phyloP scores from a whole-genome alignment of 2,888 invertebrate species.

The Diloba caeruleocephala region DNA sequence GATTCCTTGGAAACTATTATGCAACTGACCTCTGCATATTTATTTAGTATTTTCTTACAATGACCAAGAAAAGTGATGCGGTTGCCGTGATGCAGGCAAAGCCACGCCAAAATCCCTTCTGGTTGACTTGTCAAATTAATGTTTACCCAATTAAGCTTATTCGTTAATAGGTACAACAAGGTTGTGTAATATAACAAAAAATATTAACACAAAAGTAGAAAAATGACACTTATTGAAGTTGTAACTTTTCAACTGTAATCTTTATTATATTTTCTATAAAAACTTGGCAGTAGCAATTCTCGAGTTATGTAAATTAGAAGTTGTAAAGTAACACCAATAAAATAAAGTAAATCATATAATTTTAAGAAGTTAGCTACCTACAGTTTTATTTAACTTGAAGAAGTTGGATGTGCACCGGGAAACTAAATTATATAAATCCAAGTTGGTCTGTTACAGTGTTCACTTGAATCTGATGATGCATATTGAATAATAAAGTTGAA shows the following conservation, averaged over 20 bases:
- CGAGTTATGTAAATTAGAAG: conserved; percentile 13
- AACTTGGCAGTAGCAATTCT: conserved; percentile 12
- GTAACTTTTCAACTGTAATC: conserved; percentile 4
- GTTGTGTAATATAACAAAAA: no score
- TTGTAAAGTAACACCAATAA: conserved; percentile 12
- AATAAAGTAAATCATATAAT: conserved; percentile 23
- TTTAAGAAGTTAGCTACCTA: conserved; percentile 18
- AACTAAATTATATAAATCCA: conserved; percentile 21
- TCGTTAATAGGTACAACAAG: no score
- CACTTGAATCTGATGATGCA: conserved; percentile 16
- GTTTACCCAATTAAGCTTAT: no score
- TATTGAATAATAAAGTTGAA: conserved; percentile 33
- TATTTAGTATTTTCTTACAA: no score
- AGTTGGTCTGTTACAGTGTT: conserved; percentile 15
- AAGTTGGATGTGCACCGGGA: conserved; percentile 22
- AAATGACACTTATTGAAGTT: no score
- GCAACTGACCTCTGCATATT: no score
- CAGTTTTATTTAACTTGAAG: conserved; percentile 22
- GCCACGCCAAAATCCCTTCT: no score
- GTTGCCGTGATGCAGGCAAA: no score
- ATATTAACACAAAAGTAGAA: no score
- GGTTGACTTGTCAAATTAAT: no score
- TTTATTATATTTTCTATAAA: conserved; percentile 8
- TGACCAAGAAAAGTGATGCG: no score
- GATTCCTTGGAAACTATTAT: no score